Percentiles rank a stretch among this genome's conserved stretches.
Conservation (phyloP, 2,888 invertebrate genomes). For the Litoditis marina region DNA sequence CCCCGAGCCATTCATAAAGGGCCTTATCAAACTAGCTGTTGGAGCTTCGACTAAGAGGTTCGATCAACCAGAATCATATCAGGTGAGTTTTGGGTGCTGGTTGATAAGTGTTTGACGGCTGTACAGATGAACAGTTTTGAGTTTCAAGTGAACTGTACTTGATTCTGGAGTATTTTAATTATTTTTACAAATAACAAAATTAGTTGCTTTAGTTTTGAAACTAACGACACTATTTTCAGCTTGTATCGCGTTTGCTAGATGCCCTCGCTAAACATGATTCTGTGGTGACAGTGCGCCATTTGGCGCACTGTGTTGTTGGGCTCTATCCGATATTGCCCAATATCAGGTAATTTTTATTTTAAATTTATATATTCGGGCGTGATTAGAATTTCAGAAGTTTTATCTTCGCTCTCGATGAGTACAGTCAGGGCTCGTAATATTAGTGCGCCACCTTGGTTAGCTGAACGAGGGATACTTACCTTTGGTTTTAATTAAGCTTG, state of each 20-base stretch:
- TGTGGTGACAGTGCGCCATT: conserved; percentile 19
- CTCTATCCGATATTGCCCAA: conserved; percentile 17
- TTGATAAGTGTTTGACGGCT: neutral
- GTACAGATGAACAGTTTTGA: no score
- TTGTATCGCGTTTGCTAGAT: conserved; percentile 23
- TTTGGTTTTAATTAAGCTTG: no score
- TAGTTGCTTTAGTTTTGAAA: no score
- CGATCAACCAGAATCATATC: conserved; percentile 26
- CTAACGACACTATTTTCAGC: conserved; percentile 9
- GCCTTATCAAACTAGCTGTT: conserved; percentile 26
- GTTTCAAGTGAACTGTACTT: no score
- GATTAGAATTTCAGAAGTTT: no score
- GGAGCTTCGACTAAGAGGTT: conserved; percentile 22
- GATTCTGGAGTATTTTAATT: no score
- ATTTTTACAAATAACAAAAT: no score
- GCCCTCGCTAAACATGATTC: conserved; percentile 29
- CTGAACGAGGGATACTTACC: no score
- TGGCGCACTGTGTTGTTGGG: conserved; percentile 15
- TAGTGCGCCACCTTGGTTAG: no score
- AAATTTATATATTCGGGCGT: no score
- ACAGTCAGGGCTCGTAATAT: neutral
- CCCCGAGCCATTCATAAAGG: conserved; percentile 25
- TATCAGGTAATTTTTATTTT: conserved; percentile 1
- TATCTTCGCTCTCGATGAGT: neutral
- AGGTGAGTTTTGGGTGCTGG: conserved; percentile 5